Conservation (phyloP, 2,888 invertebrate species). For the Eutolmus rufibarbis region DNA sequence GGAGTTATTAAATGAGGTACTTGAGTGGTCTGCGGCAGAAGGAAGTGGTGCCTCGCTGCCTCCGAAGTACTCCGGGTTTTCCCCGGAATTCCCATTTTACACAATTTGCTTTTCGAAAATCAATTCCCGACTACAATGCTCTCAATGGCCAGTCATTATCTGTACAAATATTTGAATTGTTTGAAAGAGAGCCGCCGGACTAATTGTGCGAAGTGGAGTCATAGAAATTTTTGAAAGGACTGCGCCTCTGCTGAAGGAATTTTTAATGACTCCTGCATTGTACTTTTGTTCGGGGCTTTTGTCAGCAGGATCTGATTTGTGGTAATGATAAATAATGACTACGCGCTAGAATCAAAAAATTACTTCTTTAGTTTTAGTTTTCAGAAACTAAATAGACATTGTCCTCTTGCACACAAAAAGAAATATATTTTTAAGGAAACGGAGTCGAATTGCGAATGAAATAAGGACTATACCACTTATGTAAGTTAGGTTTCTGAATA, state of each 20-base stretch:
- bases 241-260: neutral
- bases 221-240: neutral
- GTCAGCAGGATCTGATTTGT: neutral
- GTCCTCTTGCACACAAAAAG: no score
- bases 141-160: constrained; percentile 16
- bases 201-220: neutral
- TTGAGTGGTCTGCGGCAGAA: neutral
- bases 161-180: constrained; percentile 26
- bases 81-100: neutral
- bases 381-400: neutral
- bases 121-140: neutral
- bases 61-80: neutral
- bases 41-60: neutral
- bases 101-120: constrained; percentile 11
- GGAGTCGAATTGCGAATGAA: no score
- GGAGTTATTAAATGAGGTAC: neutral
- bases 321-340: neutral
- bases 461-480: no score
- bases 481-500: no score
- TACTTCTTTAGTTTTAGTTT: neutral
- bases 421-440: no score
- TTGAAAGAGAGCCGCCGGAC: neutral
- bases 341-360: neutral
- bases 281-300: neutral
- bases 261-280: neutral